Percentiles rank a stretch among this genome's conserved stretches.
Evolutionary conservation across 2,888 invertebrate species (phyloP).

Genomic region (Melanophora roralis): DNA sequence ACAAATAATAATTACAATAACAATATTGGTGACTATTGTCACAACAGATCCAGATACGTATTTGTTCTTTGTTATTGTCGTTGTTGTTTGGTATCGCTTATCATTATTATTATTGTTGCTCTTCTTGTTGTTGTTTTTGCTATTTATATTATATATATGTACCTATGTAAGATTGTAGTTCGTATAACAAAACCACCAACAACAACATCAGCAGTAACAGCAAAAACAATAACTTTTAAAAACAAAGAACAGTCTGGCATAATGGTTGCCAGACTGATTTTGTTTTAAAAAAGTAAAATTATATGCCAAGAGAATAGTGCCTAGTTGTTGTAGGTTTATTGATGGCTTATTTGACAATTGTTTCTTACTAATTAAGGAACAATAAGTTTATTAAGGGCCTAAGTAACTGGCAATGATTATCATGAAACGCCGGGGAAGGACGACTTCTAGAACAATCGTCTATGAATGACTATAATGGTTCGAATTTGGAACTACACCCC

Average conservation of each 20-base stretch:
- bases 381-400: no score
- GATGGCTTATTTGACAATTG: no score
- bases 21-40: constrained; percentile 60
- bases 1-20: constrained; percentile 60
- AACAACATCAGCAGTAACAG: constrained; percentile 58
- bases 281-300: no score
- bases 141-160: no score
- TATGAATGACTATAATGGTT: no score
- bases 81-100: constrained; percentile 64
- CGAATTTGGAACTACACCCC: no score
- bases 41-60: constrained; percentile 64
- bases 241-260: not conserved
- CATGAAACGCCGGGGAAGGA: no score
- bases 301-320: constrained; percentile 10
- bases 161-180: constrained; percentile 68
- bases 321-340: no score
- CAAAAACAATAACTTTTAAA: constrained; percentile 7
- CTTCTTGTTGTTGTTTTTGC: constrained; percentile 62
- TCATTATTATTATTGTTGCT: constrained; percentile 48
- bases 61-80: constrained; percentile 65
- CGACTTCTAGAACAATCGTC: no score
- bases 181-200: constrained; percentile 53
- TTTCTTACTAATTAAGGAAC: no score
- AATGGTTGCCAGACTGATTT: no score
- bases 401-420: no score